A percentile compares a stretch with the other conserved stretches of the same genome.
Conservation (phyloP, 1,140 invertebrate genomes). For the Paracyclopina nana region DNA sequence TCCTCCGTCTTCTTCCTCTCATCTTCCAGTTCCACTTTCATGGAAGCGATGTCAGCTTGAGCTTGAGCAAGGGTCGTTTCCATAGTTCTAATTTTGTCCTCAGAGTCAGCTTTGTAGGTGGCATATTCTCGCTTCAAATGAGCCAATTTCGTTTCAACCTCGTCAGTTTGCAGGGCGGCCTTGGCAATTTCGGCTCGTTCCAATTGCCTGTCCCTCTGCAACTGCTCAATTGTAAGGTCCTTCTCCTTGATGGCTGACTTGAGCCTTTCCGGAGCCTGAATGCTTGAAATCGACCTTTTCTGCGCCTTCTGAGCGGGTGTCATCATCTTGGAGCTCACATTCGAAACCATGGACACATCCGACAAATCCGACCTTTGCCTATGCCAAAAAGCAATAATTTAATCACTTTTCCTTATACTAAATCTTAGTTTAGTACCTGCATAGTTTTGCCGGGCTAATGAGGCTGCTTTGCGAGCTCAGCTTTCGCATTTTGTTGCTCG, state of each 20-base stretch:
- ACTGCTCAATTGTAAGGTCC: slow-evolving; percentile 1
- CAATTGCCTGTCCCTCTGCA: slow-evolving; percentile 53
- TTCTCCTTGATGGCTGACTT: slow-evolving; percentile 12
- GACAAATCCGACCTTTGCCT: slow-evolving; percentile 7
- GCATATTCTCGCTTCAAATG: background rate
- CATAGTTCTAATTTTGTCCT: background rate
- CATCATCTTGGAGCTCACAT: too few species aligned
- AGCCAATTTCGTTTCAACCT: slow-evolving; percentile 24
- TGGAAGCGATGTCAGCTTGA: background rate
- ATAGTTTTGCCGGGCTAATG: too few species aligned
- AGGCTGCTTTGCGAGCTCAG: too few species aligned
- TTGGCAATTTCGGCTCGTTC: slow-evolving; percentile 58
- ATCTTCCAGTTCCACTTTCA: slow-evolving; percentile 7
- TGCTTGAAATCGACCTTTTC: background rate
- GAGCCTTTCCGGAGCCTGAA: slow-evolving; percentile 4
- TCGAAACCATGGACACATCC: background rate
- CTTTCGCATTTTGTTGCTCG: slow-evolving; percentile 30
- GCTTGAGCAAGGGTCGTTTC: background rate
- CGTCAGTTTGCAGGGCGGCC: slow-evolving; percentile 45
- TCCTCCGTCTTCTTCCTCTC: slow-evolving; percentile 6
- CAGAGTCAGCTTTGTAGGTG: slow-evolving; percentile 1
- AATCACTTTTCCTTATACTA: too few species aligned
- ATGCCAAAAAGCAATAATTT: too few species aligned
- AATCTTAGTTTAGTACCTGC: too few species aligned
- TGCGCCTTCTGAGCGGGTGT: background rate